Evolutionary conservation across 2,113 vertebrate species (phyloP).

Genomic region (Phalacrocorax aristotelis): DNA sequence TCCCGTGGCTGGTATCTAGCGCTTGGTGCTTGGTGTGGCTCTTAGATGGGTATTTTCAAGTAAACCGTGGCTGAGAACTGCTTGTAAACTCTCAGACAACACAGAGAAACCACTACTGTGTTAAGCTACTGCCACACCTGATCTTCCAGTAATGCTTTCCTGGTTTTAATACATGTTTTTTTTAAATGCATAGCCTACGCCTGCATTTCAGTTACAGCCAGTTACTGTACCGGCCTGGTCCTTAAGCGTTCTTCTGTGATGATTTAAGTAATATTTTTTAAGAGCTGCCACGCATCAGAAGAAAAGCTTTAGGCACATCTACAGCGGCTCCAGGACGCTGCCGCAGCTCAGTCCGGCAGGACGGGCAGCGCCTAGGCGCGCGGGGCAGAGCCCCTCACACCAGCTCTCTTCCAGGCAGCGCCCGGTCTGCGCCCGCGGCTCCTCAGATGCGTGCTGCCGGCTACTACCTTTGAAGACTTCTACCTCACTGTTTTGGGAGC

Average conservation of each 20-base stretch:
- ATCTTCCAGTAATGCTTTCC: not conserved
- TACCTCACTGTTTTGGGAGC: constrained; percentile 43
- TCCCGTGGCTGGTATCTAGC: not conserved
- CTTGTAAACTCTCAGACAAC: fast-evolving
- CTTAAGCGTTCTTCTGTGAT: fast-evolving
- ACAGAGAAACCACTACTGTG: fast-evolving
- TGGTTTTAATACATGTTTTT: not conserved
- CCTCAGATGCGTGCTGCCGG: fast-evolving
- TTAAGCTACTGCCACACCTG: too few species aligned
- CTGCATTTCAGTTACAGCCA: too few species aligned
- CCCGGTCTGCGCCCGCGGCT: too few species aligned
- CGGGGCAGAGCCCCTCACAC: not conserved
- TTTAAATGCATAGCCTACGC: fast-evolving
- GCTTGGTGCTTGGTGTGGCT: not conserved
- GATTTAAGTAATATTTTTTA: not conserved
- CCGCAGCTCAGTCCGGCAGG: not conserved
- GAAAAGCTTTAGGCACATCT: not conserved
- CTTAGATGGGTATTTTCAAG: not conserved
- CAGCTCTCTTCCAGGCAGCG: not conserved
- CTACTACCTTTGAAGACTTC: not conserved
- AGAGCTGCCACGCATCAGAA: not conserved
- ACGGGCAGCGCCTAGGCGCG: not conserved
- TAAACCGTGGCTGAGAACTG: not conserved
- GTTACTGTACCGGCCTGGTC: fast-evolving
- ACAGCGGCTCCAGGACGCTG: not conserved